Evolutionary conservation across 1,140 invertebrate genomes (phyloP), one percentile per base, ranked within the genome.

Genomic region (Rhopalosiphum padi): DNA sequence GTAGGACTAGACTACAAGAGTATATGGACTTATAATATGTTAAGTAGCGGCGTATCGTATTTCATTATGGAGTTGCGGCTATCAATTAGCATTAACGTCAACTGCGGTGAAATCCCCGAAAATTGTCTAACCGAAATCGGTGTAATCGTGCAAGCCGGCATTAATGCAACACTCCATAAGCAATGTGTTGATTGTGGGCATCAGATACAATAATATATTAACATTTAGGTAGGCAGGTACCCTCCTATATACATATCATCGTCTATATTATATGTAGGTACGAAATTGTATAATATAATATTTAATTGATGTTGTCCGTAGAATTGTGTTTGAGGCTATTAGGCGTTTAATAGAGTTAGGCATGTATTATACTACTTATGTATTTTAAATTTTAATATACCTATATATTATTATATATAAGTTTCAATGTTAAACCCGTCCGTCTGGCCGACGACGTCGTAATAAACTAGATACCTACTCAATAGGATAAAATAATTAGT

Each of bases 31-130:
- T 86, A n/a, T 77, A 77, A 77, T 77, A 77, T 93, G 77, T 93
- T 93, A 86, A 93, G 91, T 93, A 93, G 91, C 91, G 91, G 91
- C 82, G 37, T 86, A 93, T 93, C 91, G 41, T 93, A 53, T 93
- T 93, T 93, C 91, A 53, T 86, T 83, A n/a, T 37, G 22, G 89
- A 89, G 87, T 43, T 22, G 82, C 35, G 46, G 91, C 91, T 85
- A 93, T 93, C 91, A 83, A 93, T 93, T 93, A 93, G 91, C 91
- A 86, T 93, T 93, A 93, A 93, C 35, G 91, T 93, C 91, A 93
- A 91, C 68, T 35, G 77, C 82, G 77, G 91, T 85, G 37, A 86
- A 93, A 86, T 93, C 68, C 35, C 91, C 91, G n/a, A 93, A 92
- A 93, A 85, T 46, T 53, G n/a, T 92, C 60, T 41, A 86, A 93